Evolutionary conservation across 2,888 invertebrate genomes (phyloP), one percentile per base, ranked within the genome.

Genomic region (Rhingia campestris): DNA sequence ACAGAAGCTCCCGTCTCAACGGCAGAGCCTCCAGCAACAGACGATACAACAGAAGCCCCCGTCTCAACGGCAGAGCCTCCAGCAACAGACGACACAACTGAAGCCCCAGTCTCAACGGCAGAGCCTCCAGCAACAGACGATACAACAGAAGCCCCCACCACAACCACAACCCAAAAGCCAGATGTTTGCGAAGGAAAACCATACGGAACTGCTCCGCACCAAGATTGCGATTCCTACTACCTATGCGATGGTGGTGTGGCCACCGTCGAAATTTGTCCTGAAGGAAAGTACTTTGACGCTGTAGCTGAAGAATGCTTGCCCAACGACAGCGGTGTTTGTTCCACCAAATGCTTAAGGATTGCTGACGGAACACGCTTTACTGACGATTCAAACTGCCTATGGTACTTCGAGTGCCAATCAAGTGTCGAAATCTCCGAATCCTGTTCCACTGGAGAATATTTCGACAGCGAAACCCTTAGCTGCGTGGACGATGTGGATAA

Each of bases 171-270:
- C 9, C 22, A 41, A 45, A 10, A 10, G 3, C 12, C 51, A 49
- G 39, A 67, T 12, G 45, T 47, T 0, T 82, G 82, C n/a, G 51
- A 82, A 53, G 73, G 56, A 7, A 9, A 67, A 4, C 7, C 0
- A 3, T 3, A 53, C 86, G 61, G 81, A 86, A 35, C 86, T 86
- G 10, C 86, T 85, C 51, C 80, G 0, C 86, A 12, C 43, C 53
- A 3, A 75, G 88, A 66, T 51, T 90, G 90, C 41, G 86, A 86
- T 14, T 87, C 87, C 32, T 89, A 87, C 59, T 87, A 76, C 43
- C 6, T 87, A 4, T 90, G 90, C 63, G 51, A 81, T 4, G 79
- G 86, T 67, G 87, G 76, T 6, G 69, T 56, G 9, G 85, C 86
- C 0, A 77, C 87, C 9, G 86, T 86, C 9, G 64, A 87, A 81